Evolutionary conservation across 2,113 vertebrate species (phyloP), one percentile per base, ranked within the genome.

Genomic region (Australoheros scitulus): DNA sequence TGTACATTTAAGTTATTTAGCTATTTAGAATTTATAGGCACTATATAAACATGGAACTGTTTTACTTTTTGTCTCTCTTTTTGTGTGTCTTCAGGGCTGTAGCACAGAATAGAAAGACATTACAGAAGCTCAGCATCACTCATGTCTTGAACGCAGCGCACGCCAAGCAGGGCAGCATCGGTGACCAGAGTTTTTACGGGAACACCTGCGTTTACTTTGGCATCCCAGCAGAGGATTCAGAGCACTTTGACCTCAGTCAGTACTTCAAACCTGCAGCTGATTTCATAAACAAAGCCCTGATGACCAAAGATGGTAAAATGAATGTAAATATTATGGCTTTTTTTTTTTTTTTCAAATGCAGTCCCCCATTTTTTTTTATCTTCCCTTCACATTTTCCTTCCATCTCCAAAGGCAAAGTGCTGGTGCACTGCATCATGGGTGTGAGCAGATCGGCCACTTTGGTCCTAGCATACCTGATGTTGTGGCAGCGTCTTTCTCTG

Each of bases 141-240:
- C 96, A 96, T 80, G 90, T 96, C 20, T 89, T 96, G 84, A 96
- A 96, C 1, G 95, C 93, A 52, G 95, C 96, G 0, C 96, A 96
- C 1, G 95, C 96, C 34, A 97, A 96, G 78, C 94, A 96, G 15
- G 97, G 96, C 87, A 97, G 97, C 93, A 96, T 98, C 0, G 97
- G 97, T 10, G 93, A 97, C 68, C 96, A 97, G 82, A 95, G 96
- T 70, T 99, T 96, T 75, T 99, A 99, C 0, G 97, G 97, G 80
- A 88, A 93, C 6, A 91, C 92, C 11, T 96, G 95, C 61, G 75
- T 95, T 85, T 97, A 97, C 92, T 94, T 88, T 17, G 96, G 96
- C 14, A 94, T 97, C 87, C 93, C 95, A 47, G 96, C 95, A 17
- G 96, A 97, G 55, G 96, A 97, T 83, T 96, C 96, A 6, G 92